A percentile compares a stretch with the other conserved stretches of the same genome.
Conservation (phyloP, 23 tunicate genomes). For the Botrylloides violaceus region DNA sequence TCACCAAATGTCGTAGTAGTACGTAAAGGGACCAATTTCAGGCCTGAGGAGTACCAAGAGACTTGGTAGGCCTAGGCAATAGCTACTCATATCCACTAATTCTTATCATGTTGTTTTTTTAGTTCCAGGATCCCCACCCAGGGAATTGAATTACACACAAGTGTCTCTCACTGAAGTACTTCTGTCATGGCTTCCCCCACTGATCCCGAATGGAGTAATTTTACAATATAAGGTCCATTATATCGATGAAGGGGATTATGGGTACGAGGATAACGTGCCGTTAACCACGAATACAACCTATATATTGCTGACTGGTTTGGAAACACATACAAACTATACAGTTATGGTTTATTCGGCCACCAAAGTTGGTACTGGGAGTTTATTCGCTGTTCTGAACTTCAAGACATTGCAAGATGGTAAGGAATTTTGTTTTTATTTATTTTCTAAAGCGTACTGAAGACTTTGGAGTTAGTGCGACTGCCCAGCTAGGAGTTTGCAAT, state of each 20-base stretch:
- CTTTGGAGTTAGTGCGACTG: too few relatives aligned
- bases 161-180: slow-evolving; percentile 22
- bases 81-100: too few relatives aligned
- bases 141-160: slow-evolving; percentile 38
- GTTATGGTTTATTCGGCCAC: slow-evolving; percentile 29
- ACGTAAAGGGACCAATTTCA: too few relatives aligned
- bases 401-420: slow-evolving; percentile 55
- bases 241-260: neutral
- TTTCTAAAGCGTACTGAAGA: too few relatives aligned
- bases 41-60: too few relatives aligned
- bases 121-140: slow-evolving; percentile 49
- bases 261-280: neutral
- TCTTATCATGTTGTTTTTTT: too few relatives aligned
- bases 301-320: slow-evolving; percentile 27
- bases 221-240: too few relatives aligned
- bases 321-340: slow-evolving; percentile 20
- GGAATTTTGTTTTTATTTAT: neutral
- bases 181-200: slow-evolving; percentile 49
- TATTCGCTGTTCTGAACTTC: slow-evolving; percentile 3
- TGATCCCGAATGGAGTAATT: slow-evolving; percentile 40
- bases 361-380: slow-evolving; percentile 21
- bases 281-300: neutral
- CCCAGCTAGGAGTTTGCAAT: too few relatives aligned
- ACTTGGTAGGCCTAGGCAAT: too few relatives aligned
- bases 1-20: too few relatives aligned